These are phyloP conservation scores for Rhagologus leucostigma DNA, from an alignment of 2,113 vertebrate species.

Conservation along the genomic window DNA sequence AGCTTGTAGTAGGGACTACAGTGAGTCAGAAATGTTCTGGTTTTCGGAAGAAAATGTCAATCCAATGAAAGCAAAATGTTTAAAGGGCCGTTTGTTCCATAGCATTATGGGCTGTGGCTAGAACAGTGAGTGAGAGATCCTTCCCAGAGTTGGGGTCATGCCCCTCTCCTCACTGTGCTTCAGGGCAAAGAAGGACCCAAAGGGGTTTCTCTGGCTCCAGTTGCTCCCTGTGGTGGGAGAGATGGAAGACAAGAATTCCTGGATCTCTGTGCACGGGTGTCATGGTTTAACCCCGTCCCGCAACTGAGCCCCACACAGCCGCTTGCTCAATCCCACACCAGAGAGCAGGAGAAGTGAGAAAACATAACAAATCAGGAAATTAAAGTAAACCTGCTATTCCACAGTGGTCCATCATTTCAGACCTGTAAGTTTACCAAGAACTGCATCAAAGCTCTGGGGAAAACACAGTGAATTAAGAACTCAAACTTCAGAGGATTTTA, in stretches of 20 bases:
- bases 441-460: not conserved
- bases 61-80: not conserved
- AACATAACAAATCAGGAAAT: not conserved
- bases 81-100: not conserved
- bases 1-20: not conserved
- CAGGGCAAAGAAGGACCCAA: not conserved
- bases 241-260: not conserved
- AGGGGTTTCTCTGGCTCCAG: not conserved
- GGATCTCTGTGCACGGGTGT: not conserved
- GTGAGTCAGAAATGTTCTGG: not conserved
- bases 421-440: not conserved
- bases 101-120: not conserved
- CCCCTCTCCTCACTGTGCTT: not conserved
- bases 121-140: not conserved
- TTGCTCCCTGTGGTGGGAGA: not conserved
- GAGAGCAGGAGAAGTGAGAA: not conserved
- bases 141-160: rapidly evolving
- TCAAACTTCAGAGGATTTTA: not conserved
- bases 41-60: not conserved
- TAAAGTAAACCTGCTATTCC: not conserved
- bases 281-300: not conserved
- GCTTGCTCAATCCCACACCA: not conserved
- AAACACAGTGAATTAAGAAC: not conserved
- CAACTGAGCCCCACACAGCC: not conserved
- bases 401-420: not conserved